These are phyloP conservation scores for Poeciliopsis retropinna DNA, from an alignment of 2,113 vertebrate genomes.

Conservation along the genomic window DNA sequence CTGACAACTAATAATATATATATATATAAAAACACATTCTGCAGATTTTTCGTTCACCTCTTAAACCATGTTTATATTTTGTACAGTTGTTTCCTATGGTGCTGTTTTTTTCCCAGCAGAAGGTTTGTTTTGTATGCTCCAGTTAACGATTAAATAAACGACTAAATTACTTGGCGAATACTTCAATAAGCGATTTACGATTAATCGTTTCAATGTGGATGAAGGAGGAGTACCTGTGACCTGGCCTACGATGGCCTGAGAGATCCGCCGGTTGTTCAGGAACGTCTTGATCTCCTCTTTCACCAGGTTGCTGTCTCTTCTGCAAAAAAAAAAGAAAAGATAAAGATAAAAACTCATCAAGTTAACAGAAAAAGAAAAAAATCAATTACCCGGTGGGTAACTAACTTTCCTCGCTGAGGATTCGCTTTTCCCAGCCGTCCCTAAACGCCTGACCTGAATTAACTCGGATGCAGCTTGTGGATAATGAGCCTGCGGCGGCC, in stretches of 20 bases:
- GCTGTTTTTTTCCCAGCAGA: too few species aligned
- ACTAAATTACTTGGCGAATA: too few species aligned
- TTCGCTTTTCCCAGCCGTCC: slow-evolving; percentile 55
- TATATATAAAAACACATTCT: too few species aligned
- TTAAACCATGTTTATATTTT: too few species aligned
- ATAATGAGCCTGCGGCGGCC: slow-evolving; percentile 57
- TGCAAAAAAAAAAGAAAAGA: slow-evolving; percentile 46
- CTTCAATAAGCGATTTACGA: too few species aligned
- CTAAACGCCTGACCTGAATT: slow-evolving; percentile 75
- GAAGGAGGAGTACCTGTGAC: slow-evolving; percentile 79
- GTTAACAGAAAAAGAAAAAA: slow-evolving; percentile 3
- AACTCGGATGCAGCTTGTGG: slow-evolving; percentile 58
- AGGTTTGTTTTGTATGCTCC: too few species aligned
- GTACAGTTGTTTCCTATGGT: too few species aligned
- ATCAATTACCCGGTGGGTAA: slow-evolving; percentile 24
- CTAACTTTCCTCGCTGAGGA: slow-evolving; percentile 58
- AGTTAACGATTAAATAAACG: too few species aligned
- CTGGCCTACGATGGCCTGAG: slow-evolving; percentile 86
- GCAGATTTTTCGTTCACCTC: too few species aligned
- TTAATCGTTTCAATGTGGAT: neutral
- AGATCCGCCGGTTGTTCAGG: slow-evolving; percentile 85
- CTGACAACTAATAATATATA: too few species aligned
- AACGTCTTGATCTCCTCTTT: slow-evolving; percentile 87
- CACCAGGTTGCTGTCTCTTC: slow-evolving; percentile 86
- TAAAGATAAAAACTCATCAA: neutral